Conservation (phyloP, 1,140 invertebrate species). For the Elysia chlorotica region DNA sequence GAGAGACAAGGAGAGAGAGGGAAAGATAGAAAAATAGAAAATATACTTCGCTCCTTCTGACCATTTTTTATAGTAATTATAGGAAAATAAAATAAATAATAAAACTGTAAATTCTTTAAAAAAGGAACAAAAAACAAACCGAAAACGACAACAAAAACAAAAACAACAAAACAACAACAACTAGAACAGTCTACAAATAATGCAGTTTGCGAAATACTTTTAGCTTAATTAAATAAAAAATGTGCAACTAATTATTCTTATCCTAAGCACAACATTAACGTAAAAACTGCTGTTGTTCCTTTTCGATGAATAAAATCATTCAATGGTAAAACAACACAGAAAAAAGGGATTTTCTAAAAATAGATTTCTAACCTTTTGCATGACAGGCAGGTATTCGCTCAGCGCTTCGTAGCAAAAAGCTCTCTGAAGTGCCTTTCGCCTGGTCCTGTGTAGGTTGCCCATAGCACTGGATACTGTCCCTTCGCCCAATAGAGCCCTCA, state of each 20-base stretch:
- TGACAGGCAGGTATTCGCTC: slow-evolving; percentile 33
- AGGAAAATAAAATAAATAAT: background rate
- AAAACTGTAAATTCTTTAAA: background rate
- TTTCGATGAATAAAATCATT: no score
- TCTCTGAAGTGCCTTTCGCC: slow-evolving; percentile 39
- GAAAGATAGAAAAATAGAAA: no score
- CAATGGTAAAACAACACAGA: no score
- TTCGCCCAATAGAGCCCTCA: slow-evolving; percentile 41
- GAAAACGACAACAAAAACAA: background rate
- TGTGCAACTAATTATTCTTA: no score
- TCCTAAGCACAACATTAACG: no score
- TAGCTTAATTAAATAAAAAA: no score
- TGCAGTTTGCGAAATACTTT: no score
- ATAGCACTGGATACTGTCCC: slow-evolving; percentile 34
- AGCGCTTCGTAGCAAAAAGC: slow-evolving; percentile 46
- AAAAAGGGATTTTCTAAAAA: no score
- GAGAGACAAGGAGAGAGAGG: no score
- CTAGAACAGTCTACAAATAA: no score
- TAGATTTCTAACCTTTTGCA: slow-evolving; percentile 35
- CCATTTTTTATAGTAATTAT: background rate
- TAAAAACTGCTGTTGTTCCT: no score
- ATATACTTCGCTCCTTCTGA: no score
- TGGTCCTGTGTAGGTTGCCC: slow-evolving; percentile 34
- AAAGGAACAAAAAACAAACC: background rate
- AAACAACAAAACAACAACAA: background rate